Evolutionary conservation across 2,113 vertebrate species (phyloP).

Genomic region (Monopterus albus): DNA sequence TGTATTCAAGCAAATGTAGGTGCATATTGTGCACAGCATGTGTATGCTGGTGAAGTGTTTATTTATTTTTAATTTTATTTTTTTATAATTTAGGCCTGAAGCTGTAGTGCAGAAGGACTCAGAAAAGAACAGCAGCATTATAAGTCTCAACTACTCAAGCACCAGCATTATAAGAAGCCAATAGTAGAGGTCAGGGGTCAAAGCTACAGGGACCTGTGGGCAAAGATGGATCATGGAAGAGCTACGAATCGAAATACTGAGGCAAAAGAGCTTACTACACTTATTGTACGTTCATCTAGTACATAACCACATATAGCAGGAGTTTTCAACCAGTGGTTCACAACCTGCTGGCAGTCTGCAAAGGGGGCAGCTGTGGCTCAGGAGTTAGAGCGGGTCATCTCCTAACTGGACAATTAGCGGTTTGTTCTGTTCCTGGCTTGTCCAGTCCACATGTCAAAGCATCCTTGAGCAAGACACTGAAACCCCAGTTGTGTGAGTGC

Average conservation of each 20-base stretch:
- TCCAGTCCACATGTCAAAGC: too few relatives aligned
- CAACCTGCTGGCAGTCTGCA: too few relatives aligned
- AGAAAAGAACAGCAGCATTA: neutral
- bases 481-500: too few relatives aligned
- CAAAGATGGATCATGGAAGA: neutral
- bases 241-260: conserved; percentile 12
- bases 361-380: too few relatives aligned
- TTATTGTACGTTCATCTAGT: too few relatives aligned
- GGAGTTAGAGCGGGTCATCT: too few relatives aligned
- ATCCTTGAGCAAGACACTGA: too few relatives aligned
- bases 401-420: too few relatives aligned
- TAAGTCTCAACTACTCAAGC: conserved; percentile 17
- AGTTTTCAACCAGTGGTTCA: too few relatives aligned
- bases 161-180: conserved; percentile 20
- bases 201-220: neutral
- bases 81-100: neutral
- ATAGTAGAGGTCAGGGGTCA: conserved; percentile 29
- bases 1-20: neutral
- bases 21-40: neutral
- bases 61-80: too few relatives aligned
- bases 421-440: too few relatives aligned
- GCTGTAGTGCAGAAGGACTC: conserved; percentile 12
- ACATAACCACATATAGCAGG: neutral
- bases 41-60: neutral
- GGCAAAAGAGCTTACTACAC: neutral